These are phyloP conservation scores for Bombus cullumanus DNA, from an alignment of 1,140 invertebrate genomes.

Conservation along the genomic window DNA sequence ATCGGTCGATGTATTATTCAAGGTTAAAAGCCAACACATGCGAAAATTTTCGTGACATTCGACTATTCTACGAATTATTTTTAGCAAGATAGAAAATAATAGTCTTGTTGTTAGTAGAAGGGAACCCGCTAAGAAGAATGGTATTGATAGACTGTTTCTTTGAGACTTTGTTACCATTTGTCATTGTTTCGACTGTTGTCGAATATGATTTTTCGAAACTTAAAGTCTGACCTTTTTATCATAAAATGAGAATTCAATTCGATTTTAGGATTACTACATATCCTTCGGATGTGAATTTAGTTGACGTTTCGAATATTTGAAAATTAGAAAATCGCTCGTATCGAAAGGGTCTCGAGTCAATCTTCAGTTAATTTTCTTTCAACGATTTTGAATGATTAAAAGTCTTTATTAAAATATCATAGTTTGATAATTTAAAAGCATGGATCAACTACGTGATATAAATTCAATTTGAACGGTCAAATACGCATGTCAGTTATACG, in stretches of 20 bases:
- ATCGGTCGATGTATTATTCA: constrained; percentile 20
- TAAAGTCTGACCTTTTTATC: not conserved
- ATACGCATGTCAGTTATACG: not conserved
- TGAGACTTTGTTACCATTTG: not conserved
- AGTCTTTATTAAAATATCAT: not conserved
- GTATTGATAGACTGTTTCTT: not conserved
- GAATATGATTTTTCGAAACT: constrained; percentile 2
- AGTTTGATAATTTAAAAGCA: not conserved
- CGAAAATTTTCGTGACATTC: not conserved
- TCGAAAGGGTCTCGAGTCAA: not conserved
- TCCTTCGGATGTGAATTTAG: not conserved
- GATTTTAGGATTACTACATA: not conserved
- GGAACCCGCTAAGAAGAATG: not conserved
- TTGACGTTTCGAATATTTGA: not conserved
- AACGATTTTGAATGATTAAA: not conserved
- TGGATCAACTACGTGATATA: not conserved
- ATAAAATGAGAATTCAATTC: not conserved
- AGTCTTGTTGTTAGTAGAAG: not conserved
- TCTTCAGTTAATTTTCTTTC: not conserved
- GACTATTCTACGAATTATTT: not conserved
- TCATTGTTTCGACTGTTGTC: not conserved
- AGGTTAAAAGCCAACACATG: not conserved
- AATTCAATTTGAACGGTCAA: not conserved
- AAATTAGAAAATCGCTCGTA: not conserved
- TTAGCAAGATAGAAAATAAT: not conserved